A percentile compares a stretch with the other conserved stretches of the same genome.
phyloP scores from a whole-genome alignment of 2,888 invertebrate species.

The Onchidella celtica region DNA sequence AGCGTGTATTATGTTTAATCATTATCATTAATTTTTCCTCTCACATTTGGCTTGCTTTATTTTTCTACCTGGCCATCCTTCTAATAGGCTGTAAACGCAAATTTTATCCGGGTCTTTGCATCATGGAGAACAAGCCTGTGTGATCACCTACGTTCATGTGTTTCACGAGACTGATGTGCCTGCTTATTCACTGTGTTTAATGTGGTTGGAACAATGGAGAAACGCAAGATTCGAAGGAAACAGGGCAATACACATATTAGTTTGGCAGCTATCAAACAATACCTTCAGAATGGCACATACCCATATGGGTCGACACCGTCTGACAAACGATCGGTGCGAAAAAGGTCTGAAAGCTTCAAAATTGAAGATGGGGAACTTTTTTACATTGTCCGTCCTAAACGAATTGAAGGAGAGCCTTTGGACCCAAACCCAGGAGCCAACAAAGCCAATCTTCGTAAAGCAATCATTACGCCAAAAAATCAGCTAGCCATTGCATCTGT shows the following conservation, averaged over 20 bases:
- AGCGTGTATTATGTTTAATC: no score
- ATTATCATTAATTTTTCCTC: no score
- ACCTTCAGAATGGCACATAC: constrained; percentile 50
- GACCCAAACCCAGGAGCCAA: constrained; percentile 48
- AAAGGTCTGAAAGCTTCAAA: constrained; percentile 61
- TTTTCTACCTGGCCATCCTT: no score
- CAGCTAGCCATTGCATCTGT: constrained; percentile 43
- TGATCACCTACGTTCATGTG: constrained; percentile 48
- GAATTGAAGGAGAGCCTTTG: constrained; percentile 37
- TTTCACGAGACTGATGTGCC: no score
- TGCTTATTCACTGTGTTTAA: neutral
- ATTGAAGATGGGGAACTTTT: constrained; percentile 53
- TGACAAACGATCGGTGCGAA: constrained; percentile 61
- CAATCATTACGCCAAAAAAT: constrained; percentile 44
- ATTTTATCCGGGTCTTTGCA: constrained; percentile 58
- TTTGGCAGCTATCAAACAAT: constrained; percentile 50
- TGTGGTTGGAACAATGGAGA: constrained; percentile 1
- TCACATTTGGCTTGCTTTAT: no score
- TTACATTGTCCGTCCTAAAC: constrained; percentile 50
- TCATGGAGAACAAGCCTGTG: constrained; percentile 55
- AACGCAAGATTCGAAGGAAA: constrained; percentile 19
- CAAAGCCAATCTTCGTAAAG: constrained; percentile 40
- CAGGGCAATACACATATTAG: constrained; percentile 52
- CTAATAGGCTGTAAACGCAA: constrained; percentile 35
- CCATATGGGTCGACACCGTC: constrained; percentile 52